phyloP scores from a whole-genome alignment of 2,797 vertebrate genomes.

The Fistularia tabacaria region DNA sequence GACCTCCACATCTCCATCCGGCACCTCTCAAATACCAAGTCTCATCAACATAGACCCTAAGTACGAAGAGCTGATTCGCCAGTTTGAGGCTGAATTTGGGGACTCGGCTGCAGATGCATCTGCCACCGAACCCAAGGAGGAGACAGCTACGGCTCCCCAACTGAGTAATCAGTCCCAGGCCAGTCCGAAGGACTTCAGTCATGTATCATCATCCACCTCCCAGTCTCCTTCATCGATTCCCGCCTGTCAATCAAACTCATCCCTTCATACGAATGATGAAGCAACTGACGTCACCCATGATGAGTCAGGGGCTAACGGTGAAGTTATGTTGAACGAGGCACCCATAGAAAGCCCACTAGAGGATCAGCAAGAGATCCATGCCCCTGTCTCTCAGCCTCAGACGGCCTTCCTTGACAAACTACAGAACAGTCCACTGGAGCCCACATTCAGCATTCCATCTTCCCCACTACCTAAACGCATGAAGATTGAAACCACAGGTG shows the following conservation, averaged over 20 bases:
- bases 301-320: slow-evolving; percentile 40
- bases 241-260: slow-evolving; percentile 35
- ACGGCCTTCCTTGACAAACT: slow-evolving; percentile 50
- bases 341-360: slow-evolving; percentile 31
- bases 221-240: slow-evolving; percentile 34
- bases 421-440: slow-evolving; percentile 61
- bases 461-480: slow-evolving; percentile 87
- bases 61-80: slow-evolving; percentile 91
- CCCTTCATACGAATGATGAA: slow-evolving; percentile 42
- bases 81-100: slow-evolving; percentile 95
- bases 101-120: slow-evolving; percentile 61
- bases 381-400: slow-evolving; percentile 28
- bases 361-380: slow-evolving; percentile 24
- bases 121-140: slow-evolving; percentile 48
- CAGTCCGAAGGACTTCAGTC: slow-evolving; percentile 59
- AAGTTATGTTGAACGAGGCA: slow-evolving; percentile 35
- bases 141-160: slow-evolving; percentile 33
- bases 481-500: slow-evolving; percentile 91
- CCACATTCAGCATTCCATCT: slow-evolving; percentile 71
- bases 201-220: slow-evolving; percentile 40
- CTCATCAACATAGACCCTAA: slow-evolving; percentile 85
- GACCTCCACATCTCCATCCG: slow-evolving; percentile 62
- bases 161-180: slow-evolving; percentile 40
- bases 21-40: slow-evolving; percentile 64
- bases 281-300: slow-evolving; percentile 55